Evolutionary conservation across 1,140 invertebrate genomes (phyloP).

Genomic region (Plodia interpunctella): DNA sequence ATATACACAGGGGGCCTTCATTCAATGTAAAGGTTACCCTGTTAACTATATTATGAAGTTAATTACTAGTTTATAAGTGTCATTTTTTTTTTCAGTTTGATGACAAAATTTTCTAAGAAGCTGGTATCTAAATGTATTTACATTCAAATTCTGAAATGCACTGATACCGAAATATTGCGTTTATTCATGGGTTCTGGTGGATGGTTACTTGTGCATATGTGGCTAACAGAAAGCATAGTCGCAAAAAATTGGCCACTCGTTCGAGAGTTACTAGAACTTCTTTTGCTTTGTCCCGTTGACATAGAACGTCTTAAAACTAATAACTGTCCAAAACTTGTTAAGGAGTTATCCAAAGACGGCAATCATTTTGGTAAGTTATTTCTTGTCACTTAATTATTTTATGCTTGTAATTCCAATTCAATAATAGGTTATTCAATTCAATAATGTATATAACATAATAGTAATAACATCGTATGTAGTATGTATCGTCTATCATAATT

Average conservation of each 20-base stretch:
- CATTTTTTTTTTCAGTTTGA: conserved; percentile 84
- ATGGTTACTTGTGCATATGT: conserved; percentile 91
- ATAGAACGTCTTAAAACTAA: conserved; percentile 93
- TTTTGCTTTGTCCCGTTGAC: conserved; percentile 91
- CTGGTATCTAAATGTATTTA: conserved; percentile 97
- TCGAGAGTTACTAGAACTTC: conserved; percentile 88
- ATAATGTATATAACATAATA: too few species aligned
- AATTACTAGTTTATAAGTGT: too few species aligned
- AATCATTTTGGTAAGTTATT: conserved; percentile 83
- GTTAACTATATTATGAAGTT: too few species aligned
- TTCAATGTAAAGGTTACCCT: too few species aligned
- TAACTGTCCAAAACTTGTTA: conserved; percentile 93
- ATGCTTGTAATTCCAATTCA: too few species aligned
- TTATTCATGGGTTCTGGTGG: conserved; percentile 94
- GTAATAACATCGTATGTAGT: too few species aligned
- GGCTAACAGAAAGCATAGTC: conserved; percentile 91
- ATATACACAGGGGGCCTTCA: too few species aligned
- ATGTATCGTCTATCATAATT: too few species aligned
- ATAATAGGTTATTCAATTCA: too few species aligned
- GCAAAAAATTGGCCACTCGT: conserved; percentile 91
- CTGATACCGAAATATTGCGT: conserved; percentile 88
- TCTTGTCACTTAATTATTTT: too few species aligned
- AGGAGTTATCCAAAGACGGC: conserved; percentile 89
- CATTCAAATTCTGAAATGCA: conserved; percentile 93
- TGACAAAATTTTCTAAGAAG: conserved; percentile 97